Evolutionary conservation across 2,113 vertebrate species (phyloP).

Genomic region (Salvelinus sp.): DNA sequence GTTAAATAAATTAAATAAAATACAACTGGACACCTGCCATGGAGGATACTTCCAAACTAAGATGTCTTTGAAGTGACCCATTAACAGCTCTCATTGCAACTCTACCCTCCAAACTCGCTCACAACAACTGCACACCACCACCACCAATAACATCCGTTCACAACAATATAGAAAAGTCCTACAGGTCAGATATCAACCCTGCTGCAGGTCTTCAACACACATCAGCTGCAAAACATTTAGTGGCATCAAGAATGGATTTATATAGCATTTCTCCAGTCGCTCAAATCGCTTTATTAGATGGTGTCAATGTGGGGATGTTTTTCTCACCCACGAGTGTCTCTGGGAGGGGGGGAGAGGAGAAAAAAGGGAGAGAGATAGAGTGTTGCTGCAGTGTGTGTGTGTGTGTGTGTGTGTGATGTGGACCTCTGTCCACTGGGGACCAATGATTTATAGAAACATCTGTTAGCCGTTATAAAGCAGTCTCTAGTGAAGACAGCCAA

Average conservation of each 20-base stretch:
- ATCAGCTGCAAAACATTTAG: background rate
- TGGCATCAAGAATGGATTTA: no score
- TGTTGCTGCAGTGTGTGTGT: conserved; percentile 6
- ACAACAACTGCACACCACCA: background rate
- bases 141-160: background rate
- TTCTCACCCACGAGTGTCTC: background rate
- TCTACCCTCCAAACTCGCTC: background rate
- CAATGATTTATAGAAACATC: conserved; percentile 69
- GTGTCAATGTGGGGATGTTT: no score
- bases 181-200: background rate
- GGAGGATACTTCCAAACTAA: background rate
- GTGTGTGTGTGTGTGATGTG: conserved; percentile 17
- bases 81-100: background rate
- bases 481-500: conserved; percentile 64
- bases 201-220: background rate
- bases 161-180: no score
- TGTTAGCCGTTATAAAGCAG: conserved; percentile 66
- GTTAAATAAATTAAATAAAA: no score
- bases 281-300: no score
- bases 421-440: conserved; percentile 45
- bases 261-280: no score
- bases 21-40: background rate
- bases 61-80: background rate
- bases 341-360: background rate
- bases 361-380: background rate